These are phyloP conservation scores for Vombatus ursinus DNA, from an alignment of 2,113 vertebrate genomes.

Conservation along the genomic window DNA sequence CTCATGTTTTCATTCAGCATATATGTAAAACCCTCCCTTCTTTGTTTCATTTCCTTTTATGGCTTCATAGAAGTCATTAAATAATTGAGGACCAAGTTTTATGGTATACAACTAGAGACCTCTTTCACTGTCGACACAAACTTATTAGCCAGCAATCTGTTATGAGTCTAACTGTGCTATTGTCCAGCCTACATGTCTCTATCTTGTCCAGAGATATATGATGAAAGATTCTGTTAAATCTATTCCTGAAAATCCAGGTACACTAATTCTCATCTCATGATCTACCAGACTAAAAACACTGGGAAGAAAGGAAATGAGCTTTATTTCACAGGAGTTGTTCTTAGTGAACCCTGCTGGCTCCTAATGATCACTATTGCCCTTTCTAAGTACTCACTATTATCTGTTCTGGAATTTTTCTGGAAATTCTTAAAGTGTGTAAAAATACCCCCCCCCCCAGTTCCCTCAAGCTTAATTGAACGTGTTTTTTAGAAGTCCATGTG, in stretches of 20 bases:
- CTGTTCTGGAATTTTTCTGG: background rate
- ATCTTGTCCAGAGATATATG: no score
- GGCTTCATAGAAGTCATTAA: background rate
- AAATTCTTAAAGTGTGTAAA: background rate
- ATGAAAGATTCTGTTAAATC: background rate
- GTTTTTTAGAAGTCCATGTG: background rate
- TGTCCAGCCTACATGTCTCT: no score
- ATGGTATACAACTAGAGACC: no score
- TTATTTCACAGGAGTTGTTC: background rate
- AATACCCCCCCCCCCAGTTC: background rate
- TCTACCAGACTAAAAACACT: background rate
- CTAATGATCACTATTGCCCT: background rate
- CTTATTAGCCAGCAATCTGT: background rate
- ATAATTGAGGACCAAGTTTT: background rate
- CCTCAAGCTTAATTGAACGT: slow-evolving; percentile 16
- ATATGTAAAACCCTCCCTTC: background rate
- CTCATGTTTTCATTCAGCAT: background rate
- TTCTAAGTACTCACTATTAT: background rate
- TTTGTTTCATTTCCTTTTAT: background rate
- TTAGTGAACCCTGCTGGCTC: background rate
- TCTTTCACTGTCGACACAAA: no score
- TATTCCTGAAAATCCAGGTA: background rate
- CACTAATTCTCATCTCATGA: background rate
- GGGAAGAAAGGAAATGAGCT: background rate
- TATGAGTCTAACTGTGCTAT: background rate